phyloP scores from a whole-genome alignment of 1,140 invertebrate species.

The Drosophila pandora region DNA sequence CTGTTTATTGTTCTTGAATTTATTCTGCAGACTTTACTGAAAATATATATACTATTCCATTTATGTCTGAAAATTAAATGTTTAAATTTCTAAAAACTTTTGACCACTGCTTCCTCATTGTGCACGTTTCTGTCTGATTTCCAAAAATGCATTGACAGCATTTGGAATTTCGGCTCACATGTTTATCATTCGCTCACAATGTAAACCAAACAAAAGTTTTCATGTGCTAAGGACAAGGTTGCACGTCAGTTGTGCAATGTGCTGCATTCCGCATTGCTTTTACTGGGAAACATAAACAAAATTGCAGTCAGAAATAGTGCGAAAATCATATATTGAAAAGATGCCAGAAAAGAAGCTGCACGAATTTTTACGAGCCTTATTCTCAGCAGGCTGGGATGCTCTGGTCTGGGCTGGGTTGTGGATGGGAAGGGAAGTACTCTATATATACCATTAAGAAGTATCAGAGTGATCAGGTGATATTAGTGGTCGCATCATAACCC shows the following conservation, averaged over 20 bases:
- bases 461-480: conserved; percentile 17
- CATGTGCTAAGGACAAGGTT: conserved; percentile 80
- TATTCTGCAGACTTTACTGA: no score
- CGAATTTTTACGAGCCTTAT: conserved; percentile 4
- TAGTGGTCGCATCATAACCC: conserved; percentile 34
- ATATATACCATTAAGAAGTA: no score
- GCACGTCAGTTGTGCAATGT: conserved; percentile 41
- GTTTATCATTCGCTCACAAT: conserved; percentile 50
- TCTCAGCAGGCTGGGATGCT: neutral
- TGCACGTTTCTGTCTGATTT: conserved; percentile 8
- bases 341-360: conserved; percentile 10
- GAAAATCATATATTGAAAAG: conserved; percentile 44
- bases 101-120: neutral
- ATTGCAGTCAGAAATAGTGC: conserved; percentile 56
- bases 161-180: conserved; percentile 40
- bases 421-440: no score
- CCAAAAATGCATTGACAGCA: conserved; percentile 41
- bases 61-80: neutral
- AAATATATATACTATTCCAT: no score
- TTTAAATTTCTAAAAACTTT: neutral
- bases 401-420: no score
- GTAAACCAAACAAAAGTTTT: conserved; percentile 61
- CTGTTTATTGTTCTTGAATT: no score
- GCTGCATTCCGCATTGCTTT: conserved; percentile 63
- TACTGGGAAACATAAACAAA: conserved; percentile 69